Base-by-base conservation (phyloP, 2,888 invertebrate species). In the Leptinotarsa tumamoca region DNA sequence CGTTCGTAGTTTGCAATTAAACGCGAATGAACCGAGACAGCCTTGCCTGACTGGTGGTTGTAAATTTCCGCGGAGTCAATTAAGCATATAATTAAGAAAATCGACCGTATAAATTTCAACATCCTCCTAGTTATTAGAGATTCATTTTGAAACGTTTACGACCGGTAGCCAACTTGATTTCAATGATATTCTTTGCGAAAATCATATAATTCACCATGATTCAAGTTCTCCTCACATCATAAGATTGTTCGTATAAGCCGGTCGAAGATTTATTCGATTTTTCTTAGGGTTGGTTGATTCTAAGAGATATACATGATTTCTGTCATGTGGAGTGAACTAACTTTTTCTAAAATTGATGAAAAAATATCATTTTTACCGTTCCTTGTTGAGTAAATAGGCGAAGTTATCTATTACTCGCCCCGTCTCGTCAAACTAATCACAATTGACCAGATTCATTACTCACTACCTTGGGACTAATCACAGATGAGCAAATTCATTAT, bases 81-180 rank as follows among this genome's bases (percentile, higher is more conserved):
- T 80, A 77, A 74, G 78, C 77, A 77, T 79, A 77, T 77, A 75
- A 80, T 80, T 78, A 80, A 78, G 79, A 76, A 80, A 74, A 80
- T 78, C 75, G 78, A 75, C 68, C 74, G 71, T 76, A 78, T 79
- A 77, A 79, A 79, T 79, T 76, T 76, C 75, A 63, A 72, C 75
- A 77, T 79, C 77, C 79, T 79, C 71, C 68, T 74, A 68, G 72
- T 77, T 77, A 77, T 77, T 77, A 77, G 23, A 71, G 50, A 68
- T 43, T 23, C 58, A 70, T 70, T 68, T 68, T n/a, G 43, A 51
- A 58, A 27, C 71, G 77, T 67, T 71, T 56, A 72, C 71, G 18
- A 56, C 18, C 49, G 49, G 70, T 58, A 70, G 58, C 58, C 58
- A 70, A 70, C 70, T 58, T 70, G 70, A 49, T 70, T 63, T 63